Evolutionary conservation across 1,140 invertebrate species (phyloP), one percentile per base, ranked within the genome.

Genomic region (Maconellicoccus hirsutus): DNA sequence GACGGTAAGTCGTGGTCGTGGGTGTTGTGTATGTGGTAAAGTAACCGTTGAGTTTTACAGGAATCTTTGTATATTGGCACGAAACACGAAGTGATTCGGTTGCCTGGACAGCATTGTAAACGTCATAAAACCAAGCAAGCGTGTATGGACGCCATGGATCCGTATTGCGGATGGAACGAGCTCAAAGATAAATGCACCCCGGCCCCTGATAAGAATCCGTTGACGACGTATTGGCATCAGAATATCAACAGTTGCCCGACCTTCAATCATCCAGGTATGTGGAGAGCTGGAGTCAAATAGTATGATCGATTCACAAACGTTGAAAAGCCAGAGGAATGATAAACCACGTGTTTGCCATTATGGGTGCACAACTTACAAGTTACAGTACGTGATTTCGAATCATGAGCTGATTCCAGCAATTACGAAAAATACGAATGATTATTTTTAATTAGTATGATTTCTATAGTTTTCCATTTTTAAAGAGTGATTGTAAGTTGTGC

Each of bases 131-230:
- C 82, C 0, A 83, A 85, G 39, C 80, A 84, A 1, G 84, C 87
- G 1, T 97, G 94, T 78, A 75, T 93, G 21, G 87, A 88, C 75
- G 88, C 93, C 0, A 89, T 89, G 80, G 94, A 97, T 80, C 94
- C 94, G 0, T 93, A 96, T 78, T 97, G 94, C 79, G 94, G 92
- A 0, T 97, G 94, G 94, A 88, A 96, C 78, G 86, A 88, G 71
- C 81, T 85, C 2, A 79, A 84, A 4, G 84, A 90, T 70, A 78
- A 80, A 10, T 96, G 94, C 76, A 84, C 87, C 0, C 80, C 85
- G 0, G 83, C 88, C 0, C 87, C 85, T 0, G 81, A 83, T 71
- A 82, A 84, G 23, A 84, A 89, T 73, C 82, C 86, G 0, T 79
- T 81, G 12, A 82, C 79, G 22, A 82, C 81, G 42, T 86, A 83